Base-by-base conservation (phyloP, 2,797 vertebrate genomes). In the Epinephelus malabaricus region DNA sequence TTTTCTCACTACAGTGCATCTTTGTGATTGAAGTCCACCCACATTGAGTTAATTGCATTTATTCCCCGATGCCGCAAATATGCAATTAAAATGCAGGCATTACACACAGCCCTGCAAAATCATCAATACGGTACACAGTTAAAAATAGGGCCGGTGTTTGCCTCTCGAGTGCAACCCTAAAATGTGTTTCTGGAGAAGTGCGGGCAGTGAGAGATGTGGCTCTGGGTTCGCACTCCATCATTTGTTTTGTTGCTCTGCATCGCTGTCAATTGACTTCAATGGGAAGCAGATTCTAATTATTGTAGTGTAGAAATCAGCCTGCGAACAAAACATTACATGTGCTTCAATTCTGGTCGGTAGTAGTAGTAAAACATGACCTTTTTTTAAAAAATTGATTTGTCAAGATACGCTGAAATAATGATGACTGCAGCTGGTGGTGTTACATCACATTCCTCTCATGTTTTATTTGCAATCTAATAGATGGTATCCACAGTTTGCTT, bases 21-120 rank as follows among this genome's bases (percentile, higher is more conserved):
- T 93, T 93, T 91, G 90, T 94, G 93, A 94, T 94, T 92, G 93
- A 95, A 94, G 92, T 92, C 91, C 92, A 94, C 93, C 94, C 93
- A 93, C 93, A 95, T 94, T 93, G 90, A 94, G 91, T 91, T 94
- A 95, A 95, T 95, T 94, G 92, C 90, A 84, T 93, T 89, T 92
- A 93, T 93, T 93, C 92, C 94, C 93, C 2, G 59, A 93, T 84
- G 93, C 89, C 85, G 79, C 88, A 84, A 90, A 91, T 91, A 91
- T 70, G 92, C 92, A 92, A 94, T 95, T 95, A 94, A 92, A 94
- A 92, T 88, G 88, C 89, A 86, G 81, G 86, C 88, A 79, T 90
- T 88, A 86, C 81, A 79, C 89, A 14, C 73, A 78, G 79, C 85
- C 83, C 86, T 91, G 93, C 90, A 85, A 90, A 88, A 91, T 92